Conservation (phyloP, 2,888 invertebrate genomes). For the Phania funesta region DNA sequence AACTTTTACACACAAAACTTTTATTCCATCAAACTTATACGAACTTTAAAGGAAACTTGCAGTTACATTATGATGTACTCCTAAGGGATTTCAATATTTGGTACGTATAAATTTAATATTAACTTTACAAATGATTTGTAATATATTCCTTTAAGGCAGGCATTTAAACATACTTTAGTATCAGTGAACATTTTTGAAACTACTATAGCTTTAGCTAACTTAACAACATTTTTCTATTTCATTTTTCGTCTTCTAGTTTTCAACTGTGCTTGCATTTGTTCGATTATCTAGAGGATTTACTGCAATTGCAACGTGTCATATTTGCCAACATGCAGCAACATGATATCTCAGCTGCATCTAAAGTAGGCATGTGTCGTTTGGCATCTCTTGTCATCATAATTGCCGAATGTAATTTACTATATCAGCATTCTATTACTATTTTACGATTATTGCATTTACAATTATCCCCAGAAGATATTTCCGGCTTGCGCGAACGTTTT, state of each 20-base stretch:
- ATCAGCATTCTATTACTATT: conserved; percentile 52
- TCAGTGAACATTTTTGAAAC: too few species aligned
- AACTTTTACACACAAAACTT: conserved; percentile 42
- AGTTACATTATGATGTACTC: conserved; percentile 34
- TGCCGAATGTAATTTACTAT: conserved; percentile 59
- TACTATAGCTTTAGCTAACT: too few species aligned
- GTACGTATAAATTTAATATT: conserved; percentile 31
- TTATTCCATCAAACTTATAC: conserved; percentile 55
- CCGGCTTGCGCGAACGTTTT: conserved; percentile 59
- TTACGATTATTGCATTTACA: conserved; percentile 55
- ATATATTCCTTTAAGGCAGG: too few species aligned
- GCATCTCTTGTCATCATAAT: conserved; percentile 58
- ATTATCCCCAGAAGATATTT: conserved; percentile 61
- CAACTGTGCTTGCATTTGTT: conserved; percentile 60
- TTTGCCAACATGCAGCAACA: conserved; percentile 38
- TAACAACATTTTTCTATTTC: neutral
- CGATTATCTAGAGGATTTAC: conserved; percentile 58
- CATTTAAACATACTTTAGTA: too few species aligned
- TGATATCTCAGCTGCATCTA: conserved; percentile 37
- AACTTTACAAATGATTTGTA: too few species aligned
- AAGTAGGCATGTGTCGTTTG: conserved; percentile 63
- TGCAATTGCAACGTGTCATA: conserved; percentile 55
- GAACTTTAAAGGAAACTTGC: conserved; percentile 52
- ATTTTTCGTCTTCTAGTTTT: conserved; percentile 25
- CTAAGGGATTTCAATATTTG: conserved; percentile 57